A percentile compares a stretch with the other conserved stretches of the same genome.
Conservation (phyloP, 2,113 vertebrate genomes). For the Cariama cristata region DNA sequence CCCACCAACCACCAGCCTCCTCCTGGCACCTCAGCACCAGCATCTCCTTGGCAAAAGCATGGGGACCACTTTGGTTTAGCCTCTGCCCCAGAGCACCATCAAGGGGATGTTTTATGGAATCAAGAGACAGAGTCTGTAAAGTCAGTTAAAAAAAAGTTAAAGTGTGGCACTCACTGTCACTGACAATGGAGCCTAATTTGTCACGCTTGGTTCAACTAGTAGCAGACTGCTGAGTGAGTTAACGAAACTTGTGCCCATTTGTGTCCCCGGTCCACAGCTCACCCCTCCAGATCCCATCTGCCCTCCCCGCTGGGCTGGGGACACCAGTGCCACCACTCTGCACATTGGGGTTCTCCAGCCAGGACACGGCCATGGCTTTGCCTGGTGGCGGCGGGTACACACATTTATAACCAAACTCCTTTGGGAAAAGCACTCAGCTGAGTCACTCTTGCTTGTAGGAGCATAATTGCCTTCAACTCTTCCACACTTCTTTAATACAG, state of each 20-base stretch:
- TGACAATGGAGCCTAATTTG: neutral
- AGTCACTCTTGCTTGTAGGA: neutral
- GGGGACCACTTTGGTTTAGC: neutral
- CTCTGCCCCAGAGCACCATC: neutral
- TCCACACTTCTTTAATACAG: neutral
- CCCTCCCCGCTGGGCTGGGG: neutral
- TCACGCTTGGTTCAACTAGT: neutral
- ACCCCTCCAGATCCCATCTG: neutral
- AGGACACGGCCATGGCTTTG: fast-evolving
- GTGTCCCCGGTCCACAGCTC: neutral
- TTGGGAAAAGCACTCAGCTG: neutral
- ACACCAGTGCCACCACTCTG: neutral
- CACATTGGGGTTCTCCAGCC: neutral
- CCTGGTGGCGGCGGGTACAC: too few species aligned
- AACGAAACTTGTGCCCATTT: neutral
- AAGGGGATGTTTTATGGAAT: neutral
- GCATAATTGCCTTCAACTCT: neutral
- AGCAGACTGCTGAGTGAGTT: neutral
- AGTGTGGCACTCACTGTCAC: neutral
- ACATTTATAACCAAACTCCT: neutral
- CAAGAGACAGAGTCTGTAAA: neutral
- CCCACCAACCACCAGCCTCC: too few species aligned
- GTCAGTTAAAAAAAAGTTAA: neutral
- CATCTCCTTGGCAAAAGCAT: neutral
- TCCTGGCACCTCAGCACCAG: neutral